Percentiles rank a stretch among this genome's conserved stretches.
These are phyloP conservation scores for Hylaeus anthracinus DNA, from an alignment of 1,140 invertebrate genomes.

Conservation along the genomic window DNA sequence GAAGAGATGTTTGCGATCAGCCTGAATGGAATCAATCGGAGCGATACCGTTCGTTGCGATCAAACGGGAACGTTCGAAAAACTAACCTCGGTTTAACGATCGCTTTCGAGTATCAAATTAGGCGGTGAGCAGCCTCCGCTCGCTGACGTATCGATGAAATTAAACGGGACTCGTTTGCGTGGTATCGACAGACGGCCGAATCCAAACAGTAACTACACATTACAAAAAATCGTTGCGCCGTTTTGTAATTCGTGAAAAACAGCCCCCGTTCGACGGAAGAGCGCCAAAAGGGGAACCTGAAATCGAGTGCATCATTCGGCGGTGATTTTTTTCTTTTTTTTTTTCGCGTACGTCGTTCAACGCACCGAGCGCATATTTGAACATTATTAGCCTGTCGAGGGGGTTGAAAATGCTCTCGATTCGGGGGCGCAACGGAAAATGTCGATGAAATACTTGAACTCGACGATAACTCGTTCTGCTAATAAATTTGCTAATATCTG, in stretches of 20 bases:
- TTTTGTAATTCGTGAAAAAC: constrained; percentile 17
- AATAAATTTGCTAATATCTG: background rate
- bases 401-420: background rate
- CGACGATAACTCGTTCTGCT: background rate
- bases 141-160: constrained; percentile 24
- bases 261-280: background rate
- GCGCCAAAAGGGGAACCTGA: background rate
- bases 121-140: background rate
- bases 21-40: constrained; percentile 23
- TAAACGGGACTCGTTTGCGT: constrained; percentile 23
- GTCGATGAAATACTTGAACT: background rate
- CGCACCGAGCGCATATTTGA: background rate
- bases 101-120: constrained; percentile 41
- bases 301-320: background rate
- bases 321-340: background rate
- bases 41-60: constrained; percentile 13
- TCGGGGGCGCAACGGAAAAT: background rate
- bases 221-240: constrained; percentile 5
- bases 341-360: background rate
- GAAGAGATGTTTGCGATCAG: background rate
- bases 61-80: constrained; percentile 34
- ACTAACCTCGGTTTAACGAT: constrained; percentile 14
- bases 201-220: constrained; percentile 26
- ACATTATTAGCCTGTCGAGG: background rate
- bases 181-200: constrained; percentile 10